Evolutionary conservation across 2,797 vertebrate species (phyloP).

Genomic region (Avahi laniger): DNA sequence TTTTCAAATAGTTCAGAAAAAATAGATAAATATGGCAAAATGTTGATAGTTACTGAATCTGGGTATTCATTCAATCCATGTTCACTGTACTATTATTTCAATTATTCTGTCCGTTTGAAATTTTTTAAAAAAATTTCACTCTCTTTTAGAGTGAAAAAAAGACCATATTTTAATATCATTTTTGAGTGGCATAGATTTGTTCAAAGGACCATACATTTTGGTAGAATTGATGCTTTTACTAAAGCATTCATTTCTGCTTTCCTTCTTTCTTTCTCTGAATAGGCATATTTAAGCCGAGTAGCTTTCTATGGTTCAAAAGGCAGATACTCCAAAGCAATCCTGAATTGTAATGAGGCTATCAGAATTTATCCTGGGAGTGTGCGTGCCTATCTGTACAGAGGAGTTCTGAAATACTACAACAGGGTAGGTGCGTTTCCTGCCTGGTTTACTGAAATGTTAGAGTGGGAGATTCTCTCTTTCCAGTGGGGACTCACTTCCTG

Average conservation of each 20-base stretch:
- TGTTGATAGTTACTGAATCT: not conserved
- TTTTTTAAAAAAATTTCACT: not conserved
- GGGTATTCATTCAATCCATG: not conserved
- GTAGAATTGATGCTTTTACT: conserved; percentile 7
- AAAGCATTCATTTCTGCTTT: not conserved
- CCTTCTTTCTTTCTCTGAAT: conserved; percentile 54
- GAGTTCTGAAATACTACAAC: conserved; percentile 86
- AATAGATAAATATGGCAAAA: not conserved
- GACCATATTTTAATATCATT: not conserved
- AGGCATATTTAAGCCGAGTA: conserved; percentile 88
- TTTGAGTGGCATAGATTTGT: not conserved
- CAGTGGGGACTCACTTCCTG: not conserved
- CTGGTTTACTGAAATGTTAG: not conserved
- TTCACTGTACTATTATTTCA: not conserved
- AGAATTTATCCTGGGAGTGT: conserved; percentile 84
- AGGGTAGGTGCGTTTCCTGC: conserved; percentile 76
- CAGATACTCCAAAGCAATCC: conserved; percentile 88
- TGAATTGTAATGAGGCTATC: conserved; percentile 88
- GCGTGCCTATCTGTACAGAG: conserved; percentile 86
- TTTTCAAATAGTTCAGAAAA: conserved; percentile 33
- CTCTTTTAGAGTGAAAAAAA: not conserved
- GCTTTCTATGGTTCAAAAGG: conserved; percentile 85
- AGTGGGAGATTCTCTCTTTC: not conserved
- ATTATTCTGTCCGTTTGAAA: not conserved
- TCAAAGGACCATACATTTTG: not conserved